Evolutionary conservation across 2,888 invertebrate species (phyloP).

Genomic region (Papilio gigon): DNA sequence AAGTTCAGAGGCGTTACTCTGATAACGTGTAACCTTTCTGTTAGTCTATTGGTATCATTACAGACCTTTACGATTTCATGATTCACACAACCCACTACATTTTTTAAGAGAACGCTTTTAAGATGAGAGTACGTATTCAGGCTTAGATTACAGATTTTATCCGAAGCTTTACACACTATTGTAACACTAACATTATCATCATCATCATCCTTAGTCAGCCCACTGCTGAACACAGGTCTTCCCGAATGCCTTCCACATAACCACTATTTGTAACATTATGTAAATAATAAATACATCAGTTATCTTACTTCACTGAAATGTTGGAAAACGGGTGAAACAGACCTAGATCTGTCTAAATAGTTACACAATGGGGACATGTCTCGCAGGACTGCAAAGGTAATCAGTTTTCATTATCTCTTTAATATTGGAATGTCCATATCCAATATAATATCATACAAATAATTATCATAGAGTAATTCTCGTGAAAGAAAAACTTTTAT

Average conservation of each 20-base stretch:
- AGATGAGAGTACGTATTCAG: neutral
- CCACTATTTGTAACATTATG: too few relatives aligned
- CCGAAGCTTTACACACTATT: too few relatives aligned
- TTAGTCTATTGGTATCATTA: neutral
- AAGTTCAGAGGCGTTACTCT: slow-evolving; percentile 37
- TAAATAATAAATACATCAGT: neutral
- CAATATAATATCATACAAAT: slow-evolving; percentile 10
- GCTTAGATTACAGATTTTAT: neutral
- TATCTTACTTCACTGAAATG: neutral
- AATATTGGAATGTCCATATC: slow-evolving; percentile 27
- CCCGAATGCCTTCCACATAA: too few relatives aligned
- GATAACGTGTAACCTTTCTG: slow-evolving; percentile 31
- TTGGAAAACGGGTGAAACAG: neutral
- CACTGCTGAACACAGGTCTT: too few relatives aligned
- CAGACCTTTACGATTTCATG: slow-evolving; percentile 11
- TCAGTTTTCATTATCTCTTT: slow-evolving; percentile 33
- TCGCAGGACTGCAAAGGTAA: slow-evolving; percentile 27
- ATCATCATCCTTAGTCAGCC: too few relatives aligned
- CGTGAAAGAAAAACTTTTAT: too few relatives aligned
- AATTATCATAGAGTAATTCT: neutral
- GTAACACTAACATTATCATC: too few relatives aligned
- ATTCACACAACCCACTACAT: slow-evolving; percentile 5
- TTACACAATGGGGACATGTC: slow-evolving; percentile 29
- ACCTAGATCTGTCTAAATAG: slow-evolving; percentile 28
- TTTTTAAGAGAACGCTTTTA: neutral